Conservation (phyloP, 2,113 vertebrate species). For the Pipra filicauda region DNA sequence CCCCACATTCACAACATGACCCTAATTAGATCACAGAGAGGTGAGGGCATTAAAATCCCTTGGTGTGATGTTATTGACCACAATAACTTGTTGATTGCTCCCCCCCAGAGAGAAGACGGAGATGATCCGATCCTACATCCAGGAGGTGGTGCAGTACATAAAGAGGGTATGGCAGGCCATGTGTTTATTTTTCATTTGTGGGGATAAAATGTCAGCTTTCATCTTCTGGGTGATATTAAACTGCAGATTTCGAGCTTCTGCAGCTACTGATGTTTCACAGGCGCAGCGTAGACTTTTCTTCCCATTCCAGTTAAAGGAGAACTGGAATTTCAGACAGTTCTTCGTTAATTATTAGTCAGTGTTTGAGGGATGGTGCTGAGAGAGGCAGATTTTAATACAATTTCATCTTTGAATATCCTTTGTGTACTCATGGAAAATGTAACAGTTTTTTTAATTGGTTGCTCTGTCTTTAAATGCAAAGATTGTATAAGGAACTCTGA, state of each 20-base stretch:
- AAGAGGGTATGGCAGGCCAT: constrained; percentile 83
- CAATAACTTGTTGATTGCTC: background rate
- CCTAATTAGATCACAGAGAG: background rate
- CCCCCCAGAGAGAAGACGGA: constrained; percentile 90
- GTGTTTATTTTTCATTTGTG: background rate
- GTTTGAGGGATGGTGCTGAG: background rate
- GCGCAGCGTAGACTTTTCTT: background rate
- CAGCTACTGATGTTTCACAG: background rate
- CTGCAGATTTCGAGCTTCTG: background rate
- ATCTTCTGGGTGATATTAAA: background rate
- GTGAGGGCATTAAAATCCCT: background rate
- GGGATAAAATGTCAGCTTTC: background rate
- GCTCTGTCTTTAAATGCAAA: background rate
- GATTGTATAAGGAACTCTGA: background rate
- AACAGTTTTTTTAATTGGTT: background rate
- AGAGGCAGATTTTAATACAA: background rate
- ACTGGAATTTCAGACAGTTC: background rate
- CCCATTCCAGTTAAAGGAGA: background rate
- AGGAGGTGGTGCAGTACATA: constrained; percentile 95
- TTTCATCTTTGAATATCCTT: background rate
- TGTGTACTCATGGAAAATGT: background rate
- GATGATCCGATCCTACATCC: constrained; percentile 95
- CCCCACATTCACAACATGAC: background rate
- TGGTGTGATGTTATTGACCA: accelerated
- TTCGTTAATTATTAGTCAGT: background rate